Conservation (phyloP, 2,888 invertebrate species). For the Napeogenes inachia region DNA sequence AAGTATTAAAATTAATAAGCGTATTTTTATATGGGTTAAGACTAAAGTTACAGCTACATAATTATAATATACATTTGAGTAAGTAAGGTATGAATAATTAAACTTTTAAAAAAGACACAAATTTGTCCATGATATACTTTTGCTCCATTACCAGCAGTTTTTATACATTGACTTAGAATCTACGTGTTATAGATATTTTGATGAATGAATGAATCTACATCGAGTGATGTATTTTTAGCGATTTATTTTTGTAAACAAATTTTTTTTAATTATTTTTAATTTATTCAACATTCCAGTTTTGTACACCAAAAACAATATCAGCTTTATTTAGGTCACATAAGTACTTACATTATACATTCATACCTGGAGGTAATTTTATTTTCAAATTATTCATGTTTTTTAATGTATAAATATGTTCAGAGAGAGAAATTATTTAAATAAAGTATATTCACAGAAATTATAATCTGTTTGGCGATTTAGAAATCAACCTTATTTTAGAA, state of each 20-base stretch:
- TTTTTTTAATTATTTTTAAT: too few relatives aligned
- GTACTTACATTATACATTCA: too few relatives aligned
- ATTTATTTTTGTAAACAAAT: background rate
- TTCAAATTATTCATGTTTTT: too few relatives aligned
- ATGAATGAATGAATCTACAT: background rate
- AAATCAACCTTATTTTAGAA: too few relatives aligned
- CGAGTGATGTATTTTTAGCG: background rate
- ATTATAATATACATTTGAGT: slow-evolving; percentile 17
- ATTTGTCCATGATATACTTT: slow-evolving; percentile 22
- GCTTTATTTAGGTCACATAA: too few relatives aligned
- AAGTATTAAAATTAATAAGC: slow-evolving; percentile 78
- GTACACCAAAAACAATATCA: too few relatives aligned
- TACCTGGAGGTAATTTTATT: too few relatives aligned
- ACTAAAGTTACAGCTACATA: slow-evolving; percentile 28
- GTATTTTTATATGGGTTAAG: slow-evolving; percentile 74
- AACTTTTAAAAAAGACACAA: slow-evolving; percentile 23
- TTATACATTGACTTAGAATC: slow-evolving; percentile 26
- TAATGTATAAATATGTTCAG: too few relatives aligned
- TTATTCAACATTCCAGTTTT: too few relatives aligned
- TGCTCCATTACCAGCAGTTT: slow-evolving; percentile 33
- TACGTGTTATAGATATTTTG: background rate
- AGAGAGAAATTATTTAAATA: too few relatives aligned
- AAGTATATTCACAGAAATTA: too few relatives aligned
- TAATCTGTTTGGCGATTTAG: too few relatives aligned
- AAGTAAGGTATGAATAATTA: slow-evolving; percentile 27